phyloP scores from a whole-genome alignment of 2,888 invertebrate genomes.

The Eledone cirrhosa region DNA sequence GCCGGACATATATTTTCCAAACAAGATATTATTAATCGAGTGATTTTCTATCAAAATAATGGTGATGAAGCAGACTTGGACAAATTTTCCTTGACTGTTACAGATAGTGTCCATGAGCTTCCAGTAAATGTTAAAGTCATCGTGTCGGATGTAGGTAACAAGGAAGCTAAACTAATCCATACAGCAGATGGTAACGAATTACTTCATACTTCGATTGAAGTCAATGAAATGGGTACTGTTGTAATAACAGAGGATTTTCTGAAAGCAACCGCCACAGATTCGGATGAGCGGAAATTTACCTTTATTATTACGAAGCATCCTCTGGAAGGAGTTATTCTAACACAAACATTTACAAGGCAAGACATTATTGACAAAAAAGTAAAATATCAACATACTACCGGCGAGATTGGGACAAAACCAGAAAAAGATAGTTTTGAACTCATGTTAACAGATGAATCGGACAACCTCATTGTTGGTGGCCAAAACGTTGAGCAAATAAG shows the following conservation, averaged over 20 bases:
- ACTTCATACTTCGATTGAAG: slow-evolving; percentile 50
- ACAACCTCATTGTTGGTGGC: slow-evolving; percentile 52
- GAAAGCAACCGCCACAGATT: slow-evolving; percentile 57
- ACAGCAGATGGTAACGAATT: slow-evolving; percentile 40
- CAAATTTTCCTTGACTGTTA: slow-evolving; percentile 59
- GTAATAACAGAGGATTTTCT: slow-evolving; percentile 49
- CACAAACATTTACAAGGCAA: slow-evolving; percentile 59
- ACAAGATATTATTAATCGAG: slow-evolving; percentile 53
- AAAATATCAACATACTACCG: slow-evolving; percentile 59
- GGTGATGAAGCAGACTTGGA: slow-evolving; percentile 60
- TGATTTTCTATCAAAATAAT: slow-evolving; percentile 57
- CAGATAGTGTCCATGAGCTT: slow-evolving; percentile 65
- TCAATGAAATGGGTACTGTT: slow-evolving; percentile 53
- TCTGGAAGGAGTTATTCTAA: slow-evolving; percentile 48
- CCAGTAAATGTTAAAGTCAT: slow-evolving; percentile 57
- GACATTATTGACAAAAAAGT: slow-evolving; percentile 55
- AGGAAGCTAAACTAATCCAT: slow-evolving; percentile 52
- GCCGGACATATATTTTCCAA: slow-evolving; percentile 57
- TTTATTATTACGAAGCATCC: slow-evolving; percentile 56
- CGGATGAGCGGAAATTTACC: slow-evolving; percentile 54
- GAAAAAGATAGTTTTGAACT: slow-evolving; percentile 58
- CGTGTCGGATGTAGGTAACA: slow-evolving; percentile 60
- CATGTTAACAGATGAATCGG: slow-evolving; percentile 54
- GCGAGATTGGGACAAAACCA: slow-evolving; percentile 57
- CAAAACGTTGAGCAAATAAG: slow-evolving; percentile 52